These are phyloP conservation scores for Pterobdella sp. DNA, from an alignment of 2,888 invertebrate genomes.

Conservation along the genomic window DNA sequence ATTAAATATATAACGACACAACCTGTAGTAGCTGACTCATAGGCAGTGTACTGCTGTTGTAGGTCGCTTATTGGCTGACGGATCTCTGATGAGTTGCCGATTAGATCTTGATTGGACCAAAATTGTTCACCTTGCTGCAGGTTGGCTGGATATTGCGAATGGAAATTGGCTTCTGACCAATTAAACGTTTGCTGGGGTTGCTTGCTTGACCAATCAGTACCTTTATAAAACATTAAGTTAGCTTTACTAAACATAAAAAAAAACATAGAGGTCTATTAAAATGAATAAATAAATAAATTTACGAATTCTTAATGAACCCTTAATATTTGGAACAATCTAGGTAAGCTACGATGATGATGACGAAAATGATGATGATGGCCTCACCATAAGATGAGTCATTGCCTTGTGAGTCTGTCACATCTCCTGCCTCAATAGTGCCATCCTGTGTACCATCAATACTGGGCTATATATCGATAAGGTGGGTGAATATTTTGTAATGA, in stretches of 20 bases:
- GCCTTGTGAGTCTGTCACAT: neutral
- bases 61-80: neutral
- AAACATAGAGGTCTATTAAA: too few relatives aligned
- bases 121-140: neutral
- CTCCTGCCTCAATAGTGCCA: neutral
- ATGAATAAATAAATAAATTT: too few relatives aligned
- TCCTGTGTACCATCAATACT: neutral
- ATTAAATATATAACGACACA: neutral
- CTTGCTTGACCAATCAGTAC: neutral
- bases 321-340: too few relatives aligned
- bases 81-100: neutral
- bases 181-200: neutral
- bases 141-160: neutral
- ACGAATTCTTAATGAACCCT: too few relatives aligned
- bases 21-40: neutral
- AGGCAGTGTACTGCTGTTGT: constrained; percentile 5
- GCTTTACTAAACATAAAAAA: neutral
- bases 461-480: too few relatives aligned
- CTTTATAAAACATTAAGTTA: neutral
- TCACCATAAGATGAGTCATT: neutral
- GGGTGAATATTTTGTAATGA: too few relatives aligned
- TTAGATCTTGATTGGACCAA: constrained; percentile 14
- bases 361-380: neutral
- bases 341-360: neutral
- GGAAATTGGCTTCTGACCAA: constrained; percentile 14